Percentiles rank a stretch among this genome's conserved stretches.
Evolutionary conservation across 2,888 invertebrate genomes (phyloP).

Genomic region (Creontiades dilutus): DNA sequence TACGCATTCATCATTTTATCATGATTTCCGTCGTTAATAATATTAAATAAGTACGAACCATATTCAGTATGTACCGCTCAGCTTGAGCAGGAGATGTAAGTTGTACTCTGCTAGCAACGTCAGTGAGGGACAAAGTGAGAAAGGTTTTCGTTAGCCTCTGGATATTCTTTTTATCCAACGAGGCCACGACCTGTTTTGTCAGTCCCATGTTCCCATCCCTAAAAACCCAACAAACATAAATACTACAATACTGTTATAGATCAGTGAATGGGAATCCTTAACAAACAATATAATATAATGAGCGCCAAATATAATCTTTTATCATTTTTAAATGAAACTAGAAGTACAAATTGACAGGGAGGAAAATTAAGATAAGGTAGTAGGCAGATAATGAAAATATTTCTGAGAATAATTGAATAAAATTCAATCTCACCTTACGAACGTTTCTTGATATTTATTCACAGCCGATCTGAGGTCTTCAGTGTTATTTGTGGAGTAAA

Average conservation of each 20-base stretch:
- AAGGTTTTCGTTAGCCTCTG: conserved; percentile 97
- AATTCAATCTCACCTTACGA: conserved; percentile 81
- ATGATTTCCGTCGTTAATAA: too few relatives aligned
- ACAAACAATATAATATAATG: too few relatives aligned
- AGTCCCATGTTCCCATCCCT: conserved; percentile 82
- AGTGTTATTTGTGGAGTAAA: conserved; percentile 88
- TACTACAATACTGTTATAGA: neutral
- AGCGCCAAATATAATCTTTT: too few relatives aligned
- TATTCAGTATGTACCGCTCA: conserved; percentile 94
- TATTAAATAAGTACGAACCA: conserved; percentile 82
- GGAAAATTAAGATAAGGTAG: too few relatives aligned
- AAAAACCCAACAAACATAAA: conserved; percentile 74
- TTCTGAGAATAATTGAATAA: neutral
- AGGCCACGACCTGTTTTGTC: conserved; percentile 88
- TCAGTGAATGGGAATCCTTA: too few relatives aligned
- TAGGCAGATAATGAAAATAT: neutral
- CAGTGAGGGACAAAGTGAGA: conserved; percentile 91
- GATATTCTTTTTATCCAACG: conserved; percentile 97
- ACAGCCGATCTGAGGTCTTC: conserved; percentile 85
- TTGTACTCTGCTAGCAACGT: conserved; percentile 94
- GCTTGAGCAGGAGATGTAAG: conserved; percentile 91
- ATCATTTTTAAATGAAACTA: too few relatives aligned
- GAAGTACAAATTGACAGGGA: too few relatives aligned
- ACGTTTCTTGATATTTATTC: conserved; percentile 89
- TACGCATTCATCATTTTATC: too few relatives aligned